Evolutionary conservation across 2,888 invertebrate genomes (phyloP).

Genomic region (Drosophila austrosaltans): DNA sequence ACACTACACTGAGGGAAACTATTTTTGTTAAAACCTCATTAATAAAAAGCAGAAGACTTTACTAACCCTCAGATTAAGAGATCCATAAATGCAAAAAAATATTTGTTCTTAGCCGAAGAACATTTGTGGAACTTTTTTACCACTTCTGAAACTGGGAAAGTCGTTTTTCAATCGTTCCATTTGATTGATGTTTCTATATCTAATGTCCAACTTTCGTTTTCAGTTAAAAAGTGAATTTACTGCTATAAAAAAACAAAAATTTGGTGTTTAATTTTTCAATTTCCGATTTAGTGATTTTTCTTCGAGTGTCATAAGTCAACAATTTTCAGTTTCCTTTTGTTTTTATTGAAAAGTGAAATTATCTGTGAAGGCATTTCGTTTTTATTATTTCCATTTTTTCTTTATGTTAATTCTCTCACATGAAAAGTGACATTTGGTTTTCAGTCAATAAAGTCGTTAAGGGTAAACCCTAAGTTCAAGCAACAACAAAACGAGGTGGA

Average conservation of each 20-base stretch:
- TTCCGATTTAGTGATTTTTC: slow-evolving; percentile 56
- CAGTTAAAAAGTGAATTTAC: slow-evolving; percentile 53
- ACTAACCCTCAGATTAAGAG: too few relatives aligned
- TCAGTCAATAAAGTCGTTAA: slow-evolving; percentile 37
- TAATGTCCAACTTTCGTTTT: slow-evolving; percentile 52
- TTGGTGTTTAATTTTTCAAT: neutral
- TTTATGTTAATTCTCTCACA: slow-evolving; percentile 41
- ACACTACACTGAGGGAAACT: slow-evolving; percentile 50
- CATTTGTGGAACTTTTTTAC: slow-evolving; percentile 14
- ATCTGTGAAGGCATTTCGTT: slow-evolving; percentile 21
- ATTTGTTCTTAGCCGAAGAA: too few relatives aligned
- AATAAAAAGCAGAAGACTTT: too few relatives aligned
- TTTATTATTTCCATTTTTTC: slow-evolving; percentile 8
- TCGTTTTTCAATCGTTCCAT: too few relatives aligned
- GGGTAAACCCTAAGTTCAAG: slow-evolving; percentile 17
- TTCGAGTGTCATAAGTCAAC: slow-evolving; percentile 12
- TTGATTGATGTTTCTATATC: too few relatives aligned
- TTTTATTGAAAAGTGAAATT: slow-evolving; percentile 70
- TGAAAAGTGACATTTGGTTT: slow-evolving; percentile 50
- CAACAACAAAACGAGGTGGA: slow-evolving; percentile 1
- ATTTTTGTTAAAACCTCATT: slow-evolving; percentile 9
- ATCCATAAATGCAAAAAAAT: too few relatives aligned
- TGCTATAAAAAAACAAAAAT: slow-evolving; percentile 23
- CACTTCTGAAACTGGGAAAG: neutral
- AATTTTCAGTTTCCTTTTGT: slow-evolving; percentile 42